phyloP scores from a whole-genome alignment of 2,797 vertebrate species.

The Sternarchorhynchus goeldii region DNA sequence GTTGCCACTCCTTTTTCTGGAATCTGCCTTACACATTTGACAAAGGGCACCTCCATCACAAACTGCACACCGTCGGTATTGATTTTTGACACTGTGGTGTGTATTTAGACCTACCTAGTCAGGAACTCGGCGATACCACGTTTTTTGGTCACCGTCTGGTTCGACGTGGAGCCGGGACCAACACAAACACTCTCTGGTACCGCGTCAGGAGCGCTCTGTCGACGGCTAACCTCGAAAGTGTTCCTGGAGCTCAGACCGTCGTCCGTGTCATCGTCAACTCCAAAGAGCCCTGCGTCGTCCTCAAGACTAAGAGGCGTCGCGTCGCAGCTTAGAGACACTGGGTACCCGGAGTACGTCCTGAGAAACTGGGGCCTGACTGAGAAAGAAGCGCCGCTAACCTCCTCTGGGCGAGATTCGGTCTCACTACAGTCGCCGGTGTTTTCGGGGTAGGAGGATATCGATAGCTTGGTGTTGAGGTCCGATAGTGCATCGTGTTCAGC shows the following conservation, averaged over 20 bases:
- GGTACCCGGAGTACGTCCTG: slow-evolving; percentile 64
- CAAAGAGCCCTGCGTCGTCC: slow-evolving; percentile 65
- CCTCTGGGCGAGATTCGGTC: slow-evolving; percentile 56
- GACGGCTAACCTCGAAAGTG: slow-evolving; percentile 80
- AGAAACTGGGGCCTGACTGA: slow-evolving; percentile 68
- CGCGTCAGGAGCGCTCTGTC: slow-evolving; percentile 83
- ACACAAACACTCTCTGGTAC: slow-evolving; percentile 64
- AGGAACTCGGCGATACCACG: slow-evolving; percentile 85
- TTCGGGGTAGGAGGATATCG: slow-evolving; percentile 46
- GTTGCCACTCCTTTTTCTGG: too few species aligned
- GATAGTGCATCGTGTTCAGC: slow-evolving; percentile 27
- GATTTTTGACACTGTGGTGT: not conserved
- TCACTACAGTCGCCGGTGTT: slow-evolving; percentile 51
- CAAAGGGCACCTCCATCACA: too few species aligned
- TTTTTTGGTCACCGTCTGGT: slow-evolving; percentile 73
- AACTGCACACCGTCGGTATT: not conserved
- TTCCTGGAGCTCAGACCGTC: slow-evolving; percentile 70
- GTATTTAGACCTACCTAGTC: slow-evolving; percentile 74
- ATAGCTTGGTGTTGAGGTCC: slow-evolving; percentile 63
- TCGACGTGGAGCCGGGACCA: slow-evolving; percentile 39
- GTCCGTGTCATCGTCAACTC: slow-evolving; percentile 66
- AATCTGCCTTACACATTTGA: too few species aligned
- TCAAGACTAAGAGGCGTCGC: slow-evolving; percentile 73
- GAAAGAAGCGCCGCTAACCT: slow-evolving; percentile 31
- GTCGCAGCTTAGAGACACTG: slow-evolving; percentile 76